Percentiles rank a stretch among this genome's conserved stretches.
Evolutionary conservation across 2,888 invertebrate species (phyloP).

Genomic region (Hyposoter dolosus): DNA sequence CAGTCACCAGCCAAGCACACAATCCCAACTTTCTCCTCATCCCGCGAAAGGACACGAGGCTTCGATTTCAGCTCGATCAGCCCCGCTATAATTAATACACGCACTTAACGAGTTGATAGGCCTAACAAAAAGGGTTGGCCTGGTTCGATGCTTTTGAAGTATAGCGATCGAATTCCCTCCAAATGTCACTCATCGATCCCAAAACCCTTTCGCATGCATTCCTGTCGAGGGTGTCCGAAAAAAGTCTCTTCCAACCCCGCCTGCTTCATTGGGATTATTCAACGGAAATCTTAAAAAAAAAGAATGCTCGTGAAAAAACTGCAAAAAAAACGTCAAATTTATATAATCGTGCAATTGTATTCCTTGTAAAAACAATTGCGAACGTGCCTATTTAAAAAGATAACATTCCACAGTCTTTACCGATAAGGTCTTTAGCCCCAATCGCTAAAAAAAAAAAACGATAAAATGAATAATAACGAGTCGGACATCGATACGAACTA

Average conservation of each 20-base stretch:
- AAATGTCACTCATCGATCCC: neutral
- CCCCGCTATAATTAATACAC: conserved; percentile 11
- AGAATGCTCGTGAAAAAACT: too few relatives aligned
- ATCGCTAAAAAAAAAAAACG: neutral
- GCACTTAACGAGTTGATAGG: neutral
- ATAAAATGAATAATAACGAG: conserved; percentile 22
- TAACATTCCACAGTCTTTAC: neutral
- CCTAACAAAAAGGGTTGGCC: conserved; percentile 6
- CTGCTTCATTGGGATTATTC: neutral
- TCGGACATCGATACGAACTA: conserved; percentile 5
- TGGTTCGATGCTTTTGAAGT: neutral
- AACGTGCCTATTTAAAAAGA: neutral
- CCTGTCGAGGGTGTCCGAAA: neutral
- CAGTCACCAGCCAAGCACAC: neutral
- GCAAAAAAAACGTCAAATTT: neutral
- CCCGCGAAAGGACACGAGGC: neutral
- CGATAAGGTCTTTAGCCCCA: conserved; percentile 53
- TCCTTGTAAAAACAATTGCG: neutral
- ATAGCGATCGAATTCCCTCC: neutral
- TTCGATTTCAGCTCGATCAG: conserved; percentile 11
- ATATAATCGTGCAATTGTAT: neutral
- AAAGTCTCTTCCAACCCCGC: neutral
- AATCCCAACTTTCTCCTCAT: conserved; percentile 3
- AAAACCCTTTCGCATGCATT: neutral
- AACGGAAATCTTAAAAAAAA: neutral